Base-by-base conservation (phyloP, 1,140 invertebrate genomes). In the Callitettix versicolor region DNA sequence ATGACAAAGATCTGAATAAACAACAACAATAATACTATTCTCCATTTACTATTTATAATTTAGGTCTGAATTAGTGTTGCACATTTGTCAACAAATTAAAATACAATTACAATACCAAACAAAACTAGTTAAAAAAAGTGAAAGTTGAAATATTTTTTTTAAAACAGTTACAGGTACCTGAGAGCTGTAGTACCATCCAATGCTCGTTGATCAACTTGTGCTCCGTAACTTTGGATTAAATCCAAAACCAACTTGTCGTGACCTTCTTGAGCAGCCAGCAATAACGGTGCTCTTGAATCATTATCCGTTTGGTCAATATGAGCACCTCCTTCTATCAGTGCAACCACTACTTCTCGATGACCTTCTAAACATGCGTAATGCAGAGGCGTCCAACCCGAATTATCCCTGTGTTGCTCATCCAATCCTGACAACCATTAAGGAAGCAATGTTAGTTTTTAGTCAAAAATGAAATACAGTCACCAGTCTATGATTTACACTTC, bases 291-390 rank as follows among this genome's bases (percentile, higher is more conserved):
- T 71, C 93, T 92, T 2, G 92, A 93, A 64, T 97, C 93, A 71
- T 95, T 95, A 68, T 96, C 93, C 5, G 85, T 80, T 65, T 94
- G 90, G 63, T 91, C 89, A 2, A 93, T 81, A 66, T 90, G 84
- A 0, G 92, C 91, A 1, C 92, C 92, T n/a, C 88, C 88, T 64
- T 95, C 91, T 0, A 95, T 67, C 17, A 97, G 70, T 9, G 87
- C 82, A 58, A 90, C 82, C 62, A 88, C 88, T 20, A 95, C 92
- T 63, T 91, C 88, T 53, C 80, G 72, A 68, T 96, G 92, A 26
- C 90, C 91, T 73, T 96, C 92, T 64, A 94, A 94, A 18, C 92
- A 89, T 7, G 91, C 85, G 62, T 89, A 94, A 68, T 96, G 93
- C 26, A 97, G 67, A 2, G 92, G 91, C 3, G 91, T 94, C 91